Conservation (phyloP, 2,797 vertebrate species). For the Eulemur mongoz region DNA sequence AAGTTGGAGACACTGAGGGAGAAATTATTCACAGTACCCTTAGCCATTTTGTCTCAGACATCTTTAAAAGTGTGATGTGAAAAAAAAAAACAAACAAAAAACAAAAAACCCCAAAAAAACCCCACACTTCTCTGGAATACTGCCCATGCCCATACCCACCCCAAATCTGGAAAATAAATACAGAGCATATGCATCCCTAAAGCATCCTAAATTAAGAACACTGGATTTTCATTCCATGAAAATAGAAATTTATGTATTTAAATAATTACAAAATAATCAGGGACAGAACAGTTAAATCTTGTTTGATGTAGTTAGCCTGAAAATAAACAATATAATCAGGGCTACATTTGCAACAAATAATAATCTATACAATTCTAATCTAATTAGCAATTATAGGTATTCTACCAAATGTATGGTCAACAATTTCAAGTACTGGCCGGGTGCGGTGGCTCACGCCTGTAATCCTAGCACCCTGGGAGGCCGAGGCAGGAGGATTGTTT, state of each 20-base stretch:
- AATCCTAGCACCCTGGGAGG: too few species aligned
- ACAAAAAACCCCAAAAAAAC: too few species aligned
- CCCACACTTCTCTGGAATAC: neutral
- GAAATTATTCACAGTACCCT: neutral
- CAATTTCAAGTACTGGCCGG: neutral
- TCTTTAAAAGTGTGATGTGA: conserved; percentile 1
- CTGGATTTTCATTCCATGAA: conserved; percentile 40
- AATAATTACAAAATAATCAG: conserved; percentile 6
- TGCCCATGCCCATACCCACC: neutral
- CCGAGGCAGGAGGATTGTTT: too few species aligned
- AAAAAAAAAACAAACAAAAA: neutral
- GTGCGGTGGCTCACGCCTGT: too few species aligned
- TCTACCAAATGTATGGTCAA: neutral
- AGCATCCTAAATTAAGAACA: conserved; percentile 26
- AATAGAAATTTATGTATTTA: neutral
- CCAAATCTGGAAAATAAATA: neutral
- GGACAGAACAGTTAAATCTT: neutral
- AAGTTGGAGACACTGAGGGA: neutral
- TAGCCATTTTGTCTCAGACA: neutral
- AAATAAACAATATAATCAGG: neutral
- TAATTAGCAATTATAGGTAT: neutral
- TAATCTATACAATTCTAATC: conserved; percentile 10
- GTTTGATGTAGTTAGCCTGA: neutral
- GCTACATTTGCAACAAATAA: neutral
- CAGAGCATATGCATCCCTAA: neutral